Conservation (phyloP, 2,113 vertebrate genomes). For the Corythornis cristatus region DNA sequence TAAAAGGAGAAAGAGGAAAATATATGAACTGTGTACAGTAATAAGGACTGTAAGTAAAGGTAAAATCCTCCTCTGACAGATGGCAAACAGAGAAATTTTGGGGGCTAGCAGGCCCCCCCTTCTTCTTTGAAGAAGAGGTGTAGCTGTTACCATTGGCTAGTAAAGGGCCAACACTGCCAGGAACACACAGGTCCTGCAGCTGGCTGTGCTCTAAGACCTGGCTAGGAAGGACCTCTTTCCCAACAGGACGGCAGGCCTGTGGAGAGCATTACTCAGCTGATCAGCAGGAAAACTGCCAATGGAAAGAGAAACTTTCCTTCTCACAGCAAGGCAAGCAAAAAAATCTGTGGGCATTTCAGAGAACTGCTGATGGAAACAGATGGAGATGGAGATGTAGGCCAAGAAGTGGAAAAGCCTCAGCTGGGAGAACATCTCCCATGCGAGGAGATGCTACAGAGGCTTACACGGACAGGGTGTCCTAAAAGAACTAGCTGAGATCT, state of each 20-base stretch:
- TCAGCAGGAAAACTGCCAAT: slow-evolving; percentile 35
- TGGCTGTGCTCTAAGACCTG: not conserved
- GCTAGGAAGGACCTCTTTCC: slow-evolving; percentile 51
- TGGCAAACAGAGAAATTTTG: not conserved
- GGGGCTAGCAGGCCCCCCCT: not conserved
- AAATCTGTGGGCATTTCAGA: not conserved
- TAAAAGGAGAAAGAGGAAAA: not conserved
- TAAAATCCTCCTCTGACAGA: not conserved
- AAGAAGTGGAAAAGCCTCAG: slow-evolving; percentile 2
- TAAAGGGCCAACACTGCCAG: not conserved
- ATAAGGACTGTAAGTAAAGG: not conserved
- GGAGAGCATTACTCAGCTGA: slow-evolving; percentile 68
- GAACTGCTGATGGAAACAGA: slow-evolving; percentile 58
- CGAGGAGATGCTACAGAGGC: not conserved
- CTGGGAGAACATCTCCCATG: not conserved
- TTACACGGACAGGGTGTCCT: not conserved
- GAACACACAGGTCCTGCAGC: slow-evolving; percentile 32
- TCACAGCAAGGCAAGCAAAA: slow-evolving; percentile 35
- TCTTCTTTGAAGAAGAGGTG: not conserved
- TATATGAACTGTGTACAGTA: not conserved
- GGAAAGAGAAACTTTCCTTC: slow-evolving; percentile 62
- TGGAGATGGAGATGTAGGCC: slow-evolving; percentile 8
- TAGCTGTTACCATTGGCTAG: slow-evolving; percentile 48
- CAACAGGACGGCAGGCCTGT: slow-evolving; percentile 41
- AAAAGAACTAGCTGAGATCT: not conserved